Evolutionary conservation across 2,888 invertebrate species (phyloP), one percentile per base, ranked within the genome.

Genomic region (Sphecodes monilicornis): DNA sequence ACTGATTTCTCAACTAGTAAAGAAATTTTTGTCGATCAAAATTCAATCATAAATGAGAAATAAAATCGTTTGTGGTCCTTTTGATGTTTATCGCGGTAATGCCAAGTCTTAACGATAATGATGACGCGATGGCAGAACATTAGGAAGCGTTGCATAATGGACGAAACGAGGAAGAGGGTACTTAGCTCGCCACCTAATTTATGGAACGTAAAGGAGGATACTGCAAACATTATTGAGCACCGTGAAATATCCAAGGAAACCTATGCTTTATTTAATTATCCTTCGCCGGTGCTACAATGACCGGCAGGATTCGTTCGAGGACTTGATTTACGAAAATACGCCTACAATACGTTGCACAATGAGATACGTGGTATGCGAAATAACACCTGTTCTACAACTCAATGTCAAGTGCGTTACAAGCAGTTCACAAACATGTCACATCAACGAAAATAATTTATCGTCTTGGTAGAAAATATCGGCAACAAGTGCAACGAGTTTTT

Each of bases 131-230:
- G 18, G 29, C 41, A 46, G 60, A 60, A 18, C 36, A 72, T 64
- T 50, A 26, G 66, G 32, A 57, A 70, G 54, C 39, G 60, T 86
- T 86, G 68, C 76, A 41, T 60, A 82, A 86, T 50, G n/a, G 64
- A 80, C 43, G 79, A 82, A 86, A 79, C 79, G 75, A 80, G 82
- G 75, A 86, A 80, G 77, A 64, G 46, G 13, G 22, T 39, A 79
- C 71, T 79, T 76, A 79, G 36, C 64, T 43, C 36, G 39, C 36
- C 70, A 26, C 39, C 41, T 57, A 80, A 77, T 75, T 74, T 22
- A n/a, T n/a, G 57, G 68, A 26, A 64, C 60, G 41, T 72, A 46
- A 57, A 71, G 68, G 43, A 50, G 43, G 26, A 81, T 46, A 84
- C 75, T 36, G 39, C n/a, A 72, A 78, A 76, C 64, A 32, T 41